Evolutionary conservation across 2,888 invertebrate species (phyloP), one percentile per base, ranked within the genome.

Genomic region (Drosophila kuntzei): DNA sequence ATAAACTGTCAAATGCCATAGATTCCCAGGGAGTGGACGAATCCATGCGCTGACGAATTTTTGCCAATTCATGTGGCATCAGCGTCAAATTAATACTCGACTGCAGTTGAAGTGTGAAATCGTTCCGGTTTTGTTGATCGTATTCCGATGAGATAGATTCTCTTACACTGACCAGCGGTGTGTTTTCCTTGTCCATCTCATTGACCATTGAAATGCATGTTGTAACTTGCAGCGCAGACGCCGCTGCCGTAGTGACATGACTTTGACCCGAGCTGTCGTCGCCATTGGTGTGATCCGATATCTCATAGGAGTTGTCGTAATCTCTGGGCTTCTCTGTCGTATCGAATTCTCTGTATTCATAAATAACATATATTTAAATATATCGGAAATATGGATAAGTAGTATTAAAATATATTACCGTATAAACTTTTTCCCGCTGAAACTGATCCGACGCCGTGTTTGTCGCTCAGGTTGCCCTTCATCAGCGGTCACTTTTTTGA

Each of bases 401-500:
- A 43, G 11, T 8, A 18, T 34, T 2, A 11, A 27, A 4, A 22
- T 9, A 39, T n/a, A 47, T 25, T 65, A 84, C 83, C 85, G 50
- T 14, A 86, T 72, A 22, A 68, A 79, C 32, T 86, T 86, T 22
- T 83, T 87, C 14, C 75, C 88, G 46, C 83, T 80, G 34, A 86
- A 86, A 65, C 85, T 86, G 43, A 86, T 88, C 50, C 85, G 88
- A 55, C 86, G 77, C 60, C 51, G 77, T 27, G 49, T 18, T 8
- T 14, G 11, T 14, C 14, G 27, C 20, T 37, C 39, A 41, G 43
- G 14, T 53, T 72, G 60, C 7, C 6, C 27, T 34, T 55, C 78
- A 7, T 80, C 78, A 3, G 47, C 47, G 1, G 41, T n/a, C 6
- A 32, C 59, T 58, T 64, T 70, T 25, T 76, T 78, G 3, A 82